Evolutionary conservation across 2,888 invertebrate species (phyloP).

Genomic region (Temnothorax ravouxi): DNA sequence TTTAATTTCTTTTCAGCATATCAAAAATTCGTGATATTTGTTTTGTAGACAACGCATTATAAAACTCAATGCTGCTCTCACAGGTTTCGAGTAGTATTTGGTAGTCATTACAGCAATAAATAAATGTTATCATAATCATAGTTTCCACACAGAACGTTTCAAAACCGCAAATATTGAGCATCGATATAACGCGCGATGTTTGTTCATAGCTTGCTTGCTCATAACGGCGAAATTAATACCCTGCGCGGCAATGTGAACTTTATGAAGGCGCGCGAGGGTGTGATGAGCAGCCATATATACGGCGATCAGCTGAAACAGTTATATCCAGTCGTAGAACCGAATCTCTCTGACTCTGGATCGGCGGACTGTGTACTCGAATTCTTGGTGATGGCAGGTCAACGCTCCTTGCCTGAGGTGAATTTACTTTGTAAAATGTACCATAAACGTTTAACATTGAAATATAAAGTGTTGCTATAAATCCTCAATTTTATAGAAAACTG

Average conservation of each 20-base stretch:
- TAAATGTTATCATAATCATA: constrained; percentile 10
- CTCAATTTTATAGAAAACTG: background rate
- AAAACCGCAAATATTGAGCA: background rate
- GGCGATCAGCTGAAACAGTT: constrained; percentile 95
- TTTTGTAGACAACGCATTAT: background rate
- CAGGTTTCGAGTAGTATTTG: background rate
- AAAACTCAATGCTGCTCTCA: background rate
- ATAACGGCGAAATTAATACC: constrained; percentile 99
- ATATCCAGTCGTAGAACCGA: constrained; percentile 99
- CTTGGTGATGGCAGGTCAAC: constrained; percentile 96
- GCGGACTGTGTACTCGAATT: constrained; percentile 99
- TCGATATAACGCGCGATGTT: background rate
- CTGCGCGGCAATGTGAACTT: constrained; percentile 99
- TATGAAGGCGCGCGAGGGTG: constrained; percentile 99
- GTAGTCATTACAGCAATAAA: background rate
- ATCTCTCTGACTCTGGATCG: constrained; percentile 98
- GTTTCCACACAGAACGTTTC: background rate
- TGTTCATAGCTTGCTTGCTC: constrained; percentile 93
- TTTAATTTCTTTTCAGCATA: background rate
- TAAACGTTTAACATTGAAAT: background rate
- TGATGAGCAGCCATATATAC: constrained; percentile 95
- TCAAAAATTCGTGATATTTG: background rate
- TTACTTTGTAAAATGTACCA: background rate
- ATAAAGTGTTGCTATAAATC: background rate
- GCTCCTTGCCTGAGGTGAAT: constrained; percentile 94